A percentile compares a stretch with the other conserved stretches of the same genome.
Conservation (phyloP, 2,113 vertebrate genomes). For the Protobothrops flavoviridis region DNA sequence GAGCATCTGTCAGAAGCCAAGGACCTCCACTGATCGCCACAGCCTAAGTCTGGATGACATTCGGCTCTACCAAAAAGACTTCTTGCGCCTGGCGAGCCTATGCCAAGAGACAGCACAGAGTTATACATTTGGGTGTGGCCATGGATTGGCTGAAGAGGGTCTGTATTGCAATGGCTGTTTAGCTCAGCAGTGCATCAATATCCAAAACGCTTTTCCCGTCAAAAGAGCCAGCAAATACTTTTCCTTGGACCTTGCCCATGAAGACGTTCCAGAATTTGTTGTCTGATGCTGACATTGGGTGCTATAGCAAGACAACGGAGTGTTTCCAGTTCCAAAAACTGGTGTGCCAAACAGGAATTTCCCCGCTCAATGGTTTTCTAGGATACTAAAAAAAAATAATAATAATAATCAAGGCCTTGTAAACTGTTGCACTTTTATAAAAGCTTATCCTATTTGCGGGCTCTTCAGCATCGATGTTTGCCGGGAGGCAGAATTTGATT, state of each 20-base stretch:
- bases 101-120: conserved; percentile 97
- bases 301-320: not conserved
- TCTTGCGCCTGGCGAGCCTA: conserved; percentile 86
- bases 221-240: conserved; percentile 99
- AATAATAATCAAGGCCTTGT: conserved; percentile 49
- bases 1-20: conserved; percentile 83
- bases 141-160: conserved; percentile 80
- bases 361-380: conserved; percentile 18
- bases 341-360: conserved; percentile 26
- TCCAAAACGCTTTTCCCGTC: conserved; percentile 82
- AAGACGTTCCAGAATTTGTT: conserved; percentile 95
- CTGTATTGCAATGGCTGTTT: conserved; percentile 83
- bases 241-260: conserved; percentile 91
- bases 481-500: not conserved
- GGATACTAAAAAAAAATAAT: conserved; percentile 25
- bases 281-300: conserved; percentile 72
- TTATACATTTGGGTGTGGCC: conserved; percentile 93
- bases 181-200: conserved; percentile 84
- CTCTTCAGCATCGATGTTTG: not conserved
- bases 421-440: conserved; percentile 43
- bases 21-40: conserved; percentile 90
- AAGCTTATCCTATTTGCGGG: not conserved
- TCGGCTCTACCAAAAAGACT: conserved; percentile 93
- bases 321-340: not conserved
- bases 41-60: conserved; percentile 97